These are phyloP conservation scores for Drosophila quadrilineata DNA, from an alignment of 1,140 invertebrate species.

Conservation along the genomic window DNA sequence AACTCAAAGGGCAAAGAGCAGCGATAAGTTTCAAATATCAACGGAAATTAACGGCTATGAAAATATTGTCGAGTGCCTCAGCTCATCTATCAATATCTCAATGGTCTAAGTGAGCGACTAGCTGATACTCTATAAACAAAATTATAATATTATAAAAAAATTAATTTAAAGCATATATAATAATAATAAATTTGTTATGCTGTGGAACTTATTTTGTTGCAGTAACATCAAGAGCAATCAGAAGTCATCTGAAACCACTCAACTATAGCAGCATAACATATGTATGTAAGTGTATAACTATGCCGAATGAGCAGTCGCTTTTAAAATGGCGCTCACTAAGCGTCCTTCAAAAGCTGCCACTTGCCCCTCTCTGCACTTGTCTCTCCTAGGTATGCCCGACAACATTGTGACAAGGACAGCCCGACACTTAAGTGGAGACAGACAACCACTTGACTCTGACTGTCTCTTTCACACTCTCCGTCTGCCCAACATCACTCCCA, in stretches of 20 bases:
- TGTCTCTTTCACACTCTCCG: too few relatives aligned
- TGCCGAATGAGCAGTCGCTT: conserved; percentile 15
- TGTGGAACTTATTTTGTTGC: not conserved
- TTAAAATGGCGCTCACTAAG: conserved; percentile 6
- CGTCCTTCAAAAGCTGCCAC: not conserved
- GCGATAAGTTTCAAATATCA: conserved; percentile 12
- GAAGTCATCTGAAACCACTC: too few relatives aligned
- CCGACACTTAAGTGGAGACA: conserved; percentile 73
- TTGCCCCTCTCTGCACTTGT: conserved; percentile 13
- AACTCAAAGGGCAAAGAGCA: not conserved
- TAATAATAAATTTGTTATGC: not conserved
- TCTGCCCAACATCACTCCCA: too few relatives aligned
- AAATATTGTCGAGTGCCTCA: conserved; percentile 1
- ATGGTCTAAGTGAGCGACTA: not conserved
- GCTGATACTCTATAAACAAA: too few relatives aligned
- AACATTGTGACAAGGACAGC: conserved; percentile 40
- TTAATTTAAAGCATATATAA: too few relatives aligned
- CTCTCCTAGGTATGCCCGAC: too few relatives aligned
- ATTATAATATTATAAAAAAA: too few relatives aligned
- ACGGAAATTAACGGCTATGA: not conserved
- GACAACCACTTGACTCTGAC: conserved; percentile 73
- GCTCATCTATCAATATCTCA: conserved; percentile 1
- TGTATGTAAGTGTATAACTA: conserved; percentile 20
- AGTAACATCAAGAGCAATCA: conserved; percentile 6
- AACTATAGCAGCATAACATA: too few relatives aligned